Evolutionary conservation across 2,888 invertebrate genomes (phyloP).

Genomic region (Rotaria magnacalcarata): DNA sequence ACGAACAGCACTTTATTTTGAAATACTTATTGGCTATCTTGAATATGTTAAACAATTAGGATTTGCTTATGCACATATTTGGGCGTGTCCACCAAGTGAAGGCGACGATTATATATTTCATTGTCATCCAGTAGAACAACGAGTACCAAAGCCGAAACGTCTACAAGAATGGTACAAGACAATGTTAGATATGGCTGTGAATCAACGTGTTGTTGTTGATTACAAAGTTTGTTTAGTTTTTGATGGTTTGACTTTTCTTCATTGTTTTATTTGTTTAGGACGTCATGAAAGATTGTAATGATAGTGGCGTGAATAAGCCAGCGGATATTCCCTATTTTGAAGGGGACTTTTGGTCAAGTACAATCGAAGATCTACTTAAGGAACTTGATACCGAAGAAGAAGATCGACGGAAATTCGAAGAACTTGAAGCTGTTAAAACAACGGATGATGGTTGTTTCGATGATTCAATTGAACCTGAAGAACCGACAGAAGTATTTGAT

Average conservation of each 20-base stretch:
- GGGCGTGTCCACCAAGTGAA: conserved; percentile 99
- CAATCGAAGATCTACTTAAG: conserved; percentile 89
- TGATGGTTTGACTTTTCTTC: not conserved
- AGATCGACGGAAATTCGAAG: conserved; percentile 83
- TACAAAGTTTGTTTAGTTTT: conserved; percentile 67
- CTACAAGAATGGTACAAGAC: conserved; percentile 99
- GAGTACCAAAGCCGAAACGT: conserved; percentile 97
- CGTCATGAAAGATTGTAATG: conserved; percentile 88
- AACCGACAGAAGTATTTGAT: not conserved
- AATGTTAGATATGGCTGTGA: conserved; percentile 95
- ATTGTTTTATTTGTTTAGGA: conserved; percentile 50
- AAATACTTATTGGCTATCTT: conserved; percentile 93
- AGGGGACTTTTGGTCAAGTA: conserved; percentile 98
- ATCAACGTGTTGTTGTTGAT: conserved; percentile 93
- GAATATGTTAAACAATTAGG: conserved; percentile 96
- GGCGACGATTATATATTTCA: conserved; percentile 99
- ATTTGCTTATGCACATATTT: conserved; percentile 99
- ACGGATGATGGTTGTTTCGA: not conserved
- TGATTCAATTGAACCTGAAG: conserved; percentile 24
- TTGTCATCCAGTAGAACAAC: conserved; percentile 97
- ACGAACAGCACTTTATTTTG: conserved; percentile 95
- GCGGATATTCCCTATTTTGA: conserved; percentile 62
- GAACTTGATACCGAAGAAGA: conserved; percentile 93
- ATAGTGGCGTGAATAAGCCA: conserved; percentile 86
- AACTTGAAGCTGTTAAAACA: conserved; percentile 81